A percentile compares a stretch with the other conserved stretches of the same genome.
Conservation (phyloP, 1,140 invertebrate genomes). For the Drosophila tsacasi region DNA sequence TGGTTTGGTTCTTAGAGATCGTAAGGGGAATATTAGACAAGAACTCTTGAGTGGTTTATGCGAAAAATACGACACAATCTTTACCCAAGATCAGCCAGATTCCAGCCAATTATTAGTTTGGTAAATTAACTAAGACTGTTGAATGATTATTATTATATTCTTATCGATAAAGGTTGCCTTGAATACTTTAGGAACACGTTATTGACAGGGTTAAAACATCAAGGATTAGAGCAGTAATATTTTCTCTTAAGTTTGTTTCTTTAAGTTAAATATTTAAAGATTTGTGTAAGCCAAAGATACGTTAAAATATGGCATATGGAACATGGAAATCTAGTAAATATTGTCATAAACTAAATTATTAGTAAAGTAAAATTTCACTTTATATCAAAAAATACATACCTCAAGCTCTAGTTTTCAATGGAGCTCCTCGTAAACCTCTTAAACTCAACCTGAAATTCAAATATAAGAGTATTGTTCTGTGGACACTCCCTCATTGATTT, state of each 20-base stretch:
- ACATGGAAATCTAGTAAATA: background rate
- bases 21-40: too few species aligned
- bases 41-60: background rate
- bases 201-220: background rate
- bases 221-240: background rate
- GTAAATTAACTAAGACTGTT: background rate
- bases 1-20: background rate
- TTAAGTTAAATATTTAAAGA: background rate
- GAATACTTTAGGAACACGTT: background rate
- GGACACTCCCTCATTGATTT: background rate
- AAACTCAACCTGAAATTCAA: too few species aligned
- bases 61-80: too few species aligned
- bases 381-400: too few species aligned
- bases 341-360: too few species aligned
- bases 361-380: too few species aligned
- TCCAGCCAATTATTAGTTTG: background rate
- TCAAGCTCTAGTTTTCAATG: background rate
- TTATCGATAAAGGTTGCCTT: background rate
- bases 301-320: background rate
- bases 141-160: background rate
- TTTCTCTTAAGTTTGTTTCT: background rate
- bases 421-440: background rate
- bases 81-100: background rate
- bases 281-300: background rate
- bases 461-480: slow-evolving; percentile 23